Evolutionary conservation across 2,797 vertebrate species (phyloP), one percentile per base, ranked within the genome.

Genomic region (Ataeniobius toweri): DNA sequence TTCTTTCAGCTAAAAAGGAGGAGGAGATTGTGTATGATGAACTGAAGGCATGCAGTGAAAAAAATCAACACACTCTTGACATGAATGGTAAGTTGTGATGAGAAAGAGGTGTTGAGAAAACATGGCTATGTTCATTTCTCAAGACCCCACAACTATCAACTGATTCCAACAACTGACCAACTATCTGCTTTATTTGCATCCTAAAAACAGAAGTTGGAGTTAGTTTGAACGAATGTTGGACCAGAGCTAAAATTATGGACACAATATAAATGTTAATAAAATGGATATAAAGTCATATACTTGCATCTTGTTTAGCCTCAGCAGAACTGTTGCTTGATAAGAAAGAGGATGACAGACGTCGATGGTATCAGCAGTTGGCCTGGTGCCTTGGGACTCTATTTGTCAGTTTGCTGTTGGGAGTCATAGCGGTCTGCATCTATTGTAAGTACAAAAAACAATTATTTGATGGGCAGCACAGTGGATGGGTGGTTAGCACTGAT

Each of bases 321-420:
- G 20, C 9, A 24, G 39, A 41, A 22, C 39, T 44, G 65, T 41
- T 68, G 39, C 65, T 20, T 44, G 65, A 68, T n/a, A 68, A 41
- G 39, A 41, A 24, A 6, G 36, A 68, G 13, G 39, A 68, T 24
- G 63, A 2, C 39, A 22, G 1, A 13, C 39, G 3, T 44, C 36
- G 20, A 41, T 13, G 8, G 20, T 68, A 41, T 41, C 36, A 44
- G 5, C 36, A 44, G 65, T 1, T 24, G 39, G 65, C 65, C 65
- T 68, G 65, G 9, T 68, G 65, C 39, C n/a, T 44, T 41, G 65
- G 39, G 65, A n/a, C 9, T 68, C 65, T 68, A 9, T 68, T 68
- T 44, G 36, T 68, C 20, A 24, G 4, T 68, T 39, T n/a, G 22
- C 31, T 68, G 4, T 68, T 68, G 20, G 65, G 36, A 41, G 65